Base-by-base conservation (phyloP, 2,888 invertebrate genomes). In the Tromatobia lineatoria region DNA sequence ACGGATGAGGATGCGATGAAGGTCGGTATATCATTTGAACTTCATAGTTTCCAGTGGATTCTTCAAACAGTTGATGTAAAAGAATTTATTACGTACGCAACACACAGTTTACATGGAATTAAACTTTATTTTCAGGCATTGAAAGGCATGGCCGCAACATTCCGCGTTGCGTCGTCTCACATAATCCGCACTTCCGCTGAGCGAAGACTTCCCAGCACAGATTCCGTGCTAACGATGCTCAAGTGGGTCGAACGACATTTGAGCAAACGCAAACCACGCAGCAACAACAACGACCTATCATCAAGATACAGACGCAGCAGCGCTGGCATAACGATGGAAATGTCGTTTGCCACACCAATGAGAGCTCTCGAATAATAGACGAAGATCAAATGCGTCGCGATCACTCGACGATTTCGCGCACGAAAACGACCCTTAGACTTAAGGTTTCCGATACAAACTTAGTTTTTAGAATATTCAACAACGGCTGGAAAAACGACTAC, bases 91-190 rank as follows among this genome's bases (percentile, higher is more conserved):
- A 34, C 15, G 15, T 29, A 8, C n/a, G 15, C 15, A 8, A 50
- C 15, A 47, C 7, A 45, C 0, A 42, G 23, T 45, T n/a, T 3
- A 47, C 45, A 47, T 67, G 13, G 15, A 45, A 67, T 42, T 23
- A 8, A 0, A 13, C 34, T 77, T 67, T 3, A 34, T 78, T 54
- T 25, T 89, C 92, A 98, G 98, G 97, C 98, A 0, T 94, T 98
- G 79, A 98, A 98, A 95, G 98, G 98, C 93, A 98, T 98, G 98
- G 98, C 98, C 0, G 97, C 98, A 0, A 98, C 98, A 3, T 98
- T 98, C 95, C 96, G 98, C 71, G 97, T 98, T 11, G 96, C 98
- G 0, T 96, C 97, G 0, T 98, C 98, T 0, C 95, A 96, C 91
- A 97, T 98, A 89, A 97, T 97, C 6, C 97, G 97, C 91, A 98